A percentile compares a stretch with the other conserved stretches of the same genome.
These are phyloP conservation scores for Chaetodon auriga DNA, from an alignment of 2,113 vertebrate genomes.

Conservation along the genomic window DNA sequence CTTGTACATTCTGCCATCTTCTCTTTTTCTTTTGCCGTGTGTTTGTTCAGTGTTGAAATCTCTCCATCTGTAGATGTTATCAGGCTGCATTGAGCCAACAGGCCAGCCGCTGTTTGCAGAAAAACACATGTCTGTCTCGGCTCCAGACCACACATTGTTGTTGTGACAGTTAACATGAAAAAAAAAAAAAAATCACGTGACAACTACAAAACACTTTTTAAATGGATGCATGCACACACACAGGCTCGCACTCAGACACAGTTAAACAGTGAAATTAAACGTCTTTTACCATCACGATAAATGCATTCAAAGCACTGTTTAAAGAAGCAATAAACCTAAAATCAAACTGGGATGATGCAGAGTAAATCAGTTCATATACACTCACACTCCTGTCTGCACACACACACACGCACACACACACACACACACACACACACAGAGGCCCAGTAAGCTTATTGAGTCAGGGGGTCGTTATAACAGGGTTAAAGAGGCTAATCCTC, in stretches of 20 bases:
- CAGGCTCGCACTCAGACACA: background rate
- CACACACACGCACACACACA: conserved; percentile 25
- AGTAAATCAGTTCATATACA: conserved; percentile 14
- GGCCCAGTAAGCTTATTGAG: conserved; percentile 42
- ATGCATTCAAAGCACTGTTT: background rate
- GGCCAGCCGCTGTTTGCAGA: conserved; percentile 29
- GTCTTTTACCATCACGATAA: conserved; percentile 2
- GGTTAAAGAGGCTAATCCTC: conserved; percentile 64
- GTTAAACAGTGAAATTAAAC: conserved; percentile 3
- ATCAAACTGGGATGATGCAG: background rate
- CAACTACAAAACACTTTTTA: background rate
- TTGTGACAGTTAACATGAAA: background rate
- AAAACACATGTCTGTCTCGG: conserved; percentile 38
- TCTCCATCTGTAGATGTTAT: conserved; percentile 40
- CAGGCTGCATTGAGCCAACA: conserved; percentile 16
- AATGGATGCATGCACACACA: background rate
- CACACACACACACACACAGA: conserved; percentile 23
- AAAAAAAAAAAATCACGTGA: conserved; percentile 14
- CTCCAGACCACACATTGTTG: conserved; percentile 15
- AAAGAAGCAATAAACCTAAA: background rate
- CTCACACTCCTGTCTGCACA: background rate
- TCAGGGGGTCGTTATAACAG: conserved; percentile 61
- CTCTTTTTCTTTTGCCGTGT: background rate
- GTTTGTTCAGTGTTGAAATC: conserved; percentile 26
- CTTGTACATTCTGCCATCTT: background rate